Evolutionary conservation across 2,888 invertebrate species (phyloP).

Genomic region (Phengaris alcon): DNA sequence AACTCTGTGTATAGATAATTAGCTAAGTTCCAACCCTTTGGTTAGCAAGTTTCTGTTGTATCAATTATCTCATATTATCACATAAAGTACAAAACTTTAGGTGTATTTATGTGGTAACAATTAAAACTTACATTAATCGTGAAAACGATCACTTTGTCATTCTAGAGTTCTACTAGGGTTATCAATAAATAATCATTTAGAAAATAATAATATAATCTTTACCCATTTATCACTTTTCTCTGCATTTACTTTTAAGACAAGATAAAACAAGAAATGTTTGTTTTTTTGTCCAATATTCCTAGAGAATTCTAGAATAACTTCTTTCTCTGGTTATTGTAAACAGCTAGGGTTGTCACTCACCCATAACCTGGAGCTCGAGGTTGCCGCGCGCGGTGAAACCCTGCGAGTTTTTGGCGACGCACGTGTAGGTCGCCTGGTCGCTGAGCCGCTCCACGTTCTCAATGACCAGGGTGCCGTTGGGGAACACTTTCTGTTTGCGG

Average conservation of each 20-base stretch:
- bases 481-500: slow-evolving; percentile 95
- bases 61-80: too few relatives aligned
- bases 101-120: too few relatives aligned
- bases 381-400: slow-evolving; percentile 93
- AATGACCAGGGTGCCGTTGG: slow-evolving; percentile 95
- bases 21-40: not conserved
- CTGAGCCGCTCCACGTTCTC: slow-evolving; percentile 94
- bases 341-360: slow-evolving; percentile 82
- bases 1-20: not conserved
- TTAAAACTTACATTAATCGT: too few relatives aligned
- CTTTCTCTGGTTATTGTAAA: not conserved
- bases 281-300: not conserved
- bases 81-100: too few relatives aligned
- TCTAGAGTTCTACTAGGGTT: too few relatives aligned
- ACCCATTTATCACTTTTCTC: not conserved
- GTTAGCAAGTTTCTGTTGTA: too few relatives aligned
- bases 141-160: too few relatives aligned
- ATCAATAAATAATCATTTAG: too few relatives aligned
- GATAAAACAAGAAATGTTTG: not conserved
- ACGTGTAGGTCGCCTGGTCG: slow-evolving; percentile 96
- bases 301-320: not conserved
- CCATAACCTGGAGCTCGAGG: slow-evolving; percentile 96
- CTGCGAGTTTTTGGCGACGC: slow-evolving; percentile 94
- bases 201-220: too few relatives aligned
- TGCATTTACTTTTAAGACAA: not conserved